Evolutionary conservation across 2,113 vertebrate genomes (phyloP).

Genomic region (Pseudorectes ferrugineus): DNA sequence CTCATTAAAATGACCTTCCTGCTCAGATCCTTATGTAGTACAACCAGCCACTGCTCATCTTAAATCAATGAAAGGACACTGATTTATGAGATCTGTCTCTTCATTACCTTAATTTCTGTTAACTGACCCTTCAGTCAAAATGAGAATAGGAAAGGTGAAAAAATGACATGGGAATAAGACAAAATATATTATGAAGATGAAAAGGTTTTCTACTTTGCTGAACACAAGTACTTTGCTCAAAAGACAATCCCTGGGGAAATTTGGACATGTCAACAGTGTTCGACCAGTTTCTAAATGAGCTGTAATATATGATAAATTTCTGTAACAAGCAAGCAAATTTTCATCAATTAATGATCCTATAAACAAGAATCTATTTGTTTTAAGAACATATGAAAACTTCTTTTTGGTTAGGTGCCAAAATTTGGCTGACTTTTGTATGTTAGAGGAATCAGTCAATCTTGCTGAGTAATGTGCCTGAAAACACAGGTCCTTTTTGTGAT

Average conservation of each 20-base stretch:
- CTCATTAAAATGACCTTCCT: background rate
- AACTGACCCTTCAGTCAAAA: background rate
- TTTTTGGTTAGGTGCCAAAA: background rate
- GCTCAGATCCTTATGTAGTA: background rate
- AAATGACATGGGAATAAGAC: background rate
- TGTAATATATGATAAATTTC: background rate
- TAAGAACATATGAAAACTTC: background rate
- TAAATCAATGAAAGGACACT: background rate
- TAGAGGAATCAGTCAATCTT: background rate
- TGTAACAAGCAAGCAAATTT: background rate
- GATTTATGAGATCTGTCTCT: background rate
- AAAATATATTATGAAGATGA: background rate
- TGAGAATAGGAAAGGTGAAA: background rate
- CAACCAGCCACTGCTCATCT: background rate
- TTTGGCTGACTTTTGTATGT: background rate
- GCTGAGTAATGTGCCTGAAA: background rate
- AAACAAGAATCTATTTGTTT: background rate
- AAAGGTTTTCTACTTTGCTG: background rate
- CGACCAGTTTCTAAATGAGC: background rate
- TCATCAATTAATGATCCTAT: background rate
- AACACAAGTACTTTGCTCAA: background rate
- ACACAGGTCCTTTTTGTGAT: background rate
- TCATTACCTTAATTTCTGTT: background rate
- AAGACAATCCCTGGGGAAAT: background rate
- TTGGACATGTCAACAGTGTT: background rate